A percentile compares a stretch with the other conserved stretches of the same genome.
Conservation (phyloP, 2,888 invertebrate species). For the Boloria selene region DNA sequence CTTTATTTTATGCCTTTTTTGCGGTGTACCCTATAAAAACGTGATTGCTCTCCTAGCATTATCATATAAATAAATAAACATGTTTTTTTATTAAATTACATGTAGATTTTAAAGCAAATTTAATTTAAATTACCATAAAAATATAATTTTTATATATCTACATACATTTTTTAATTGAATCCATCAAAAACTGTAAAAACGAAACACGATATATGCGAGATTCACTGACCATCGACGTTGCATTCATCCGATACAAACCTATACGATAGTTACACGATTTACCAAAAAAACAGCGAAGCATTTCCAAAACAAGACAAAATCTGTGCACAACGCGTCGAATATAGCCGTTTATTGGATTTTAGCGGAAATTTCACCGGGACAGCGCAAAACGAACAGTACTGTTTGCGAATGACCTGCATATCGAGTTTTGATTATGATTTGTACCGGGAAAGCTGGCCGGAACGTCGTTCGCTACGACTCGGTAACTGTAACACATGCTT, state of each 20-base stretch:
- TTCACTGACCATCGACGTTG: slow-evolving; percentile 11
- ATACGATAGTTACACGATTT: slow-evolving; percentile 31
- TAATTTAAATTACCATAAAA: not conserved
- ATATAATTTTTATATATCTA: slow-evolving; percentile 1
- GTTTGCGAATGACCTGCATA: slow-evolving; percentile 71
- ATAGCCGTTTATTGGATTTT: slow-evolving; percentile 73
- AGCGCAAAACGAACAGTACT: slow-evolving; percentile 58
- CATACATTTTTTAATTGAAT: slow-evolving; percentile 17
- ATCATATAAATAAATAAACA: slow-evolving; percentile 30
- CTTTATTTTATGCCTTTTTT: slow-evolving; percentile 46
- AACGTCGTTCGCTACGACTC: slow-evolving; percentile 35
- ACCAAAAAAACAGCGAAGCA: slow-evolving; percentile 34
- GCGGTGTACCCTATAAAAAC: slow-evolving; percentile 36
- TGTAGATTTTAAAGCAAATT: not conserved
- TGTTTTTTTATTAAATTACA: slow-evolving; percentile 9
- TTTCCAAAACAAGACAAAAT: slow-evolving; percentile 47
- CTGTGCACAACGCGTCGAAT: slow-evolving; percentile 49
- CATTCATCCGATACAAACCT: slow-evolving; percentile 30
- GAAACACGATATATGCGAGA: slow-evolving; percentile 14
- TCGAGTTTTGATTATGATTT: slow-evolving; percentile 74
- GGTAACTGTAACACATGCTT: slow-evolving; percentile 33
- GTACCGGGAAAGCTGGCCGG: slow-evolving; percentile 47
- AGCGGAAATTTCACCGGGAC: slow-evolving; percentile 71
- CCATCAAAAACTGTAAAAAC: slow-evolving; percentile 14
- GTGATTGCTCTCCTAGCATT: slow-evolving; percentile 33